These are phyloP conservation scores for Metaphire vulgaris DNA, from an alignment of 1,140 invertebrate genomes.

Conservation along the genomic window DNA sequence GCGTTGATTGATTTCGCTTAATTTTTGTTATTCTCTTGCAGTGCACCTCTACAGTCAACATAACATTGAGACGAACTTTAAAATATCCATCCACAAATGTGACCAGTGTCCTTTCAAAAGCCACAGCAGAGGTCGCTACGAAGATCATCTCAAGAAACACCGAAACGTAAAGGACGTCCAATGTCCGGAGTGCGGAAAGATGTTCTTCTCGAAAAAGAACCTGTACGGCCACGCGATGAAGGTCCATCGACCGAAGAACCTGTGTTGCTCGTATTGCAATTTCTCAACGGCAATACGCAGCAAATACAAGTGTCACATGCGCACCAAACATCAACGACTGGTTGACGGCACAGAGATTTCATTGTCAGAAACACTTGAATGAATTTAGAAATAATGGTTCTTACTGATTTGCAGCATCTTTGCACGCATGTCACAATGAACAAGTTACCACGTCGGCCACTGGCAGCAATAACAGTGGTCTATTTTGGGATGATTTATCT, in stretches of 20 bases:
- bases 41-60: slow-evolving; percentile 36
- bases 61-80: slow-evolving; percentile 10
- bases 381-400: too few species aligned
- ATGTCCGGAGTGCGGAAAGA: slow-evolving; percentile 12
- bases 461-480: too few species aligned
- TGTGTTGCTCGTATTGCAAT: background rate
- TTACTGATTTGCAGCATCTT: too few species aligned
- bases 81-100: slow-evolving; percentile 10
- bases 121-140: background rate
- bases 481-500: too few species aligned
- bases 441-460: too few species aligned
- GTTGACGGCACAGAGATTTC: too few species aligned
- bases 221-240: slow-evolving; percentile 12
- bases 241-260: background rate
- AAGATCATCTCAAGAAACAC: slow-evolving; percentile 23
- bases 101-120: slow-evolving; percentile 17
- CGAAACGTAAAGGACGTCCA: slow-evolving; percentile 12
- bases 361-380: too few species aligned
- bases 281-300: background rate
- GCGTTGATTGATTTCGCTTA: too few species aligned
- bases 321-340: background rate
- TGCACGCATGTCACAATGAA: too few species aligned
- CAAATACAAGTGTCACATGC: background rate
- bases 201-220: slow-evolving; percentile 16
- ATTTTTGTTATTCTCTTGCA: too few species aligned